These are phyloP conservation scores for Sebastes baramenuke DNA, from an alignment of 2,797 vertebrate genomes.

Conservation along the genomic window DNA sequence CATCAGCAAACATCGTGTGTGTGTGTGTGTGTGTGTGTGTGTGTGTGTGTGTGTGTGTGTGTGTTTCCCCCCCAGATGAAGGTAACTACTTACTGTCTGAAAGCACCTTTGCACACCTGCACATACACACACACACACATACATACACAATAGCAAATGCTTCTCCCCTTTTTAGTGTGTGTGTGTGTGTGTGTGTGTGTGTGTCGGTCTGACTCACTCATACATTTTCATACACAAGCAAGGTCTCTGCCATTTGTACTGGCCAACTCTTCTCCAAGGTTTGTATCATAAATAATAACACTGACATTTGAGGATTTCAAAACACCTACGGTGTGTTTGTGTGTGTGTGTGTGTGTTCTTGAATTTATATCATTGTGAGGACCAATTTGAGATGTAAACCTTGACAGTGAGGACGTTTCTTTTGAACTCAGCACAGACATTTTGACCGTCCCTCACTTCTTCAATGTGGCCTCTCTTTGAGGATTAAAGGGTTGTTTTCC, in stretches of 20 bases:
- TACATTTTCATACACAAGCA: slow-evolving; percentile 5
- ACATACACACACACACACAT: neutral
- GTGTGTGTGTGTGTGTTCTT: neutral
- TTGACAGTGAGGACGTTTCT: neutral
- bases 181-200: too few relatives aligned
- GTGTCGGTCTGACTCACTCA: neutral
- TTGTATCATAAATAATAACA: neutral
- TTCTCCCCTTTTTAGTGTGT: too few relatives aligned
- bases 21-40: neutral
- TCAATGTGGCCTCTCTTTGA: neutral
- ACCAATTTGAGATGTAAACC: neutral
- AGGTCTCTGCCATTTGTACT: slow-evolving; percentile 21
- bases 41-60: neutral
- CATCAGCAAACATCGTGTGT: neutral
- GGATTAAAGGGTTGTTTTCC: neutral
- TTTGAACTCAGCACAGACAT: neutral
- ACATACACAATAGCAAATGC: neutral
- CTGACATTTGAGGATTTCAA: neutral
- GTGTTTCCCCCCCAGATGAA: neutral
- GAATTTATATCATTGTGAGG: neutral
- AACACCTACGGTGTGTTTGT: neutral
- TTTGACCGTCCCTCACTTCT: neutral
- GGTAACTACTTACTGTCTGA: neutral
- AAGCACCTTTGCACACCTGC: neutral
- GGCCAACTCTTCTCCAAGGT: slow-evolving; percentile 12